Evolutionary conservation across 2,797 vertebrate genomes (phyloP).

Genomic region (Sandelia bainsii): DNA sequence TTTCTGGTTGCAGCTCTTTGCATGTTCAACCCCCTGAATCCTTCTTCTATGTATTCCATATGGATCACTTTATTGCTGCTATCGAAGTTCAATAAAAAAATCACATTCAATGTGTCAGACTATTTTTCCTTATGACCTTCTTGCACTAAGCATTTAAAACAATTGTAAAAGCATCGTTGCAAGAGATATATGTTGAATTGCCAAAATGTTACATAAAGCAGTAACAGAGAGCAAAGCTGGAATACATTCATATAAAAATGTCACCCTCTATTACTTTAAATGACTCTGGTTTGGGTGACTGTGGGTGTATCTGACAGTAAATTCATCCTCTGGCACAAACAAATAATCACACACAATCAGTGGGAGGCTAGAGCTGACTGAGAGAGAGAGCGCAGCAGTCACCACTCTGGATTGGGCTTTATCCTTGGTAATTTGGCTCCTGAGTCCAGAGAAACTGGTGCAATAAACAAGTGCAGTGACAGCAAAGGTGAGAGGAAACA

Average conservation of each 20-base stretch:
- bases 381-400: background rate
- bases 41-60: background rate
- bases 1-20: no score
- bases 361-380: constrained; percentile 12
- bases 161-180: background rate
- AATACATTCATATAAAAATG: background rate
- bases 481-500: constrained; percentile 45
- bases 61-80: background rate
- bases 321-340: constrained; percentile 34
- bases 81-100: background rate
- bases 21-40: background rate
- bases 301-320: constrained; percentile 12
- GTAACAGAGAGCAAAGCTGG: background rate
- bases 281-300: background rate
- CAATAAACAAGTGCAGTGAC: constrained; percentile 52
- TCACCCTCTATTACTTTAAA: background rate
- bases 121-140: background rate
- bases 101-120: background rate
- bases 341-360: constrained; percentile 35
- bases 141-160: no score
- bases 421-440: constrained; percentile 40
- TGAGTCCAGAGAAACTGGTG: constrained; percentile 2
- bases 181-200: background rate
- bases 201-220: background rate
- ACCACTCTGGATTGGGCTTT: constrained; percentile 20